Base-by-base conservation (phyloP, 1,140 invertebrate genomes). In the Brachionus asplanchnoidis region DNA sequence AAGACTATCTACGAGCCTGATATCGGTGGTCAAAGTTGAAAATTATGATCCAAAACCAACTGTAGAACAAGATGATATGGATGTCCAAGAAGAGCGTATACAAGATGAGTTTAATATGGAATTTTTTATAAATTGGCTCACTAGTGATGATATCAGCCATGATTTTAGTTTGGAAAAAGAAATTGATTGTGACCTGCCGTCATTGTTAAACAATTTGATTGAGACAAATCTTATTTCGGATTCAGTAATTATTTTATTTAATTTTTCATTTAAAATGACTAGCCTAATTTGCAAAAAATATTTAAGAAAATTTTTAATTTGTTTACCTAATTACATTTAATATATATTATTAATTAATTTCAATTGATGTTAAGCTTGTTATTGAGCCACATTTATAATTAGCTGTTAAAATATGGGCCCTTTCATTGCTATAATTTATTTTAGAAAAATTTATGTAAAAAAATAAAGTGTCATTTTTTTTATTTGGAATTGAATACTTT, bases 91-190 rank as follows among this genome's bases (percentile, higher is more conserved):
- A 6, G 44, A 77, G 3, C 17, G 26, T 28, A 77, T 50, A 14
- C 40, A 77, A 50, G 73, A 77, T 26, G 73, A 77, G 14, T 77
- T 77, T 77, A 77, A 77, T 50, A 50, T 77, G 11, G 73, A 77
- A 50, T 77, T 50, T 77, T 77, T 77, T 77, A 77, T 77, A 7
- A 77, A 77, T 77, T 77, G 73, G 73, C 42, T 77, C 8, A 50
- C 40, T 7, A 77, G 44, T 77, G 73, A 77, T 26, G 26, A 73
- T 73, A 73, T 73, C 7, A 20, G 68, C n/a, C n/a, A 77, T 26
- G 42, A 50, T 9, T 50, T 50, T 77, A 26, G 26, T 46, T 28
- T 77, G 6, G 73, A 77, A 3, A 77, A 77, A 77, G 44, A 77
- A 26, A 77, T 77, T 1, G 44, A 77, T 50, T 50, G 40, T 50